These are phyloP conservation scores for Philopotamus ludificatus DNA, from an alignment of 1,140 invertebrate genomes.

Conservation along the genomic window DNA sequence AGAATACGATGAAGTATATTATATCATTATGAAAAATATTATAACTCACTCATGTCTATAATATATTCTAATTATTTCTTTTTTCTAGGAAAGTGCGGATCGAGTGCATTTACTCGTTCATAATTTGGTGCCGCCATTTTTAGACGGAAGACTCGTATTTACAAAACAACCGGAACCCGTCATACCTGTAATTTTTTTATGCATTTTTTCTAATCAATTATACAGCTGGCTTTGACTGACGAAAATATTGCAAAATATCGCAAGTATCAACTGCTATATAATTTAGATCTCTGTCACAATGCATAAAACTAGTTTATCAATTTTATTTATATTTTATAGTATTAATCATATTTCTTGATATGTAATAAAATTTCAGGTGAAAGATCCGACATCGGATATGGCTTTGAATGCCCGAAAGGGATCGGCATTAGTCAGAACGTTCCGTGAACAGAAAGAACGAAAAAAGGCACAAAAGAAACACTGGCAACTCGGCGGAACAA, in stretches of 20 bases:
- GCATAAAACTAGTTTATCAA: neutral
- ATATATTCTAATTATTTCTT: constrained; percentile 7
- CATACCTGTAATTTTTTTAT: constrained; percentile 65
- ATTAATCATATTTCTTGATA: neutral
- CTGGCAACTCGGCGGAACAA: constrained; percentile 97
- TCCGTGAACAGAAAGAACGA: constrained; percentile 94
- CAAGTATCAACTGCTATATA: too few relatives aligned
- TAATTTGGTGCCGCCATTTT: constrained; percentile 97
- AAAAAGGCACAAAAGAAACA: constrained; percentile 97
- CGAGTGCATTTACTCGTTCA: constrained; percentile 95
- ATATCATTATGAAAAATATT: neutral
- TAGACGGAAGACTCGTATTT: constrained; percentile 98
- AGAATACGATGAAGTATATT: constrained; percentile 81
- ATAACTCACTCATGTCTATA: neutral
- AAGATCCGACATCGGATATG: constrained; percentile 98
- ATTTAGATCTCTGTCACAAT: too few relatives aligned
- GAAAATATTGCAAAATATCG: too few relatives aligned
- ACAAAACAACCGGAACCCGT: constrained; percentile 98
- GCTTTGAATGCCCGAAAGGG: constrained; percentile 96
- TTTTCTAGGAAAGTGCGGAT: constrained; percentile 73
- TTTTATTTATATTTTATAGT: neutral
- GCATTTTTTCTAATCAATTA: too few relatives aligned
- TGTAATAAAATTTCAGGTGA: constrained; percentile 52
- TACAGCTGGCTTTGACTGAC: too few relatives aligned
- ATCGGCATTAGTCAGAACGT: constrained; percentile 82